A percentile compares a stretch with the other conserved stretches of the same genome.
Evolutionary conservation across 2,888 invertebrate genomes (phyloP).

Genomic region (Athalia cordata): DNA sequence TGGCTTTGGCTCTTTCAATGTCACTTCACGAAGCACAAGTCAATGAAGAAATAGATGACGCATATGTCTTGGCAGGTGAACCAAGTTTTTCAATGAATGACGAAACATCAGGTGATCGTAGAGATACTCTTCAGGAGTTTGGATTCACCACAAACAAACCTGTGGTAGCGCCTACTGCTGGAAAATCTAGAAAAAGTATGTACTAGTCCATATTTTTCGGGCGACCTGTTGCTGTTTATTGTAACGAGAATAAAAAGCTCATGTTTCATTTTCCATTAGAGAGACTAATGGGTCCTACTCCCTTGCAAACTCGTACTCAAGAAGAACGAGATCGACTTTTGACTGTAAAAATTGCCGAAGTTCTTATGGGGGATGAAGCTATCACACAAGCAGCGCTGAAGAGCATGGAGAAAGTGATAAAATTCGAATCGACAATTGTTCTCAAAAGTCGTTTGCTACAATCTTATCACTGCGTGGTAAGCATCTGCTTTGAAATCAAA

Average conservation of each 20-base stretch:
- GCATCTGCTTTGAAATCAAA: background rate
- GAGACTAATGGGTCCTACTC: conserved; percentile 60
- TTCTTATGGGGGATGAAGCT: conserved; percentile 69
- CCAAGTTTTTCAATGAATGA: background rate
- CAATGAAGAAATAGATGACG: conserved; percentile 64
- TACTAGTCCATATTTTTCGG: background rate
- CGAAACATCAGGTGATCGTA: conserved; percentile 54
- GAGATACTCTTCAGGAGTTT: conserved; percentile 65
- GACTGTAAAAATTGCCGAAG: conserved; percentile 72
- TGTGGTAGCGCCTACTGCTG: conserved; percentile 44
- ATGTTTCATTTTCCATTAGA: conserved; percentile 50
- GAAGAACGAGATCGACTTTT: conserved; percentile 71
- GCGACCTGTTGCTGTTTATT: background rate
- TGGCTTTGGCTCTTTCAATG: conserved; percentile 73
- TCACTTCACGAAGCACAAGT: conserved; percentile 72
- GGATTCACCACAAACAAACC: conserved; percentile 65
- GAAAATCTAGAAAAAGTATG: conserved; percentile 58
- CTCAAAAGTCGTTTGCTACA: conserved; percentile 60
- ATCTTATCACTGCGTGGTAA: conserved; percentile 60
- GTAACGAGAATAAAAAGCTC: background rate
- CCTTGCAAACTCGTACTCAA: conserved; percentile 68
- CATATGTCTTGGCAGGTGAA: conserved; percentile 62
- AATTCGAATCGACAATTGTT: conserved; percentile 41
- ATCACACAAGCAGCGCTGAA: conserved; percentile 58
- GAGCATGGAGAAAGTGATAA: conserved; percentile 5